Evolutionary conservation across 2,888 invertebrate genomes (phyloP), one percentile per base, ranked within the genome.

Genomic region (Hirtodrosophila duncani): DNA sequence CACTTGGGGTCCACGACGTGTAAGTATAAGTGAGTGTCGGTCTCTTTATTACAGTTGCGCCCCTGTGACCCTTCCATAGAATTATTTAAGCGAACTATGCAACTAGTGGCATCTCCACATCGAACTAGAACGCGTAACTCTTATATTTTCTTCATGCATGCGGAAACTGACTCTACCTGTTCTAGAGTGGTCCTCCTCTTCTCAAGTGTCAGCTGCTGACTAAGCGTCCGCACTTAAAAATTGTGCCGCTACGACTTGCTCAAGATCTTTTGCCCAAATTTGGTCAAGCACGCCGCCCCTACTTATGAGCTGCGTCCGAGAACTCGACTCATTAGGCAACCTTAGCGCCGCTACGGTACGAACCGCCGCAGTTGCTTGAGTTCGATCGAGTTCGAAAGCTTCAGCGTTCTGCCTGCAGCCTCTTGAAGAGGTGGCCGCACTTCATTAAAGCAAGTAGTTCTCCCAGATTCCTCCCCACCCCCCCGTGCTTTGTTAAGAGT

Each of bases 1-100:
- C 81, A 51, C 82, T 85, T 85, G 87, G 87, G 83, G 82, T 79
- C 83, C 85, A 86, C 86, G 81, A 84, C 74, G 58, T 71, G 74
- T 75, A 83, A 84, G 81, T 78, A 82, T 79, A 82, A 81, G 86
- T 87, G 67, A 83, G 86, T 86, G 55, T 42, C 9, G n/a, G 7
- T 27, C 3, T 6, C n/a, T 20, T 4, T 10, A 5, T n/a, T n/a
- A n/a, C n/a, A 20, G 9, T 39, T 3, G 10, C 23, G 18, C 36
- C 4, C 6, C 11, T 10, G 9, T 3, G 6, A 5, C n/a, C 2
- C 21, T 10, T 8, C 13, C 3, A 10, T 23, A 3, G 11, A 10
- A 23, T 3, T 37, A 3, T 10, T 8, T 13, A 13, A 41, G 42
- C 36, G 46, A 10, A 18, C 42, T 49, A 56, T 38, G 29, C 45